These are phyloP conservation scores for Meriones unguiculatus DNA, from an alignment of 2,113 vertebrate species.

Conservation along the genomic window DNA sequence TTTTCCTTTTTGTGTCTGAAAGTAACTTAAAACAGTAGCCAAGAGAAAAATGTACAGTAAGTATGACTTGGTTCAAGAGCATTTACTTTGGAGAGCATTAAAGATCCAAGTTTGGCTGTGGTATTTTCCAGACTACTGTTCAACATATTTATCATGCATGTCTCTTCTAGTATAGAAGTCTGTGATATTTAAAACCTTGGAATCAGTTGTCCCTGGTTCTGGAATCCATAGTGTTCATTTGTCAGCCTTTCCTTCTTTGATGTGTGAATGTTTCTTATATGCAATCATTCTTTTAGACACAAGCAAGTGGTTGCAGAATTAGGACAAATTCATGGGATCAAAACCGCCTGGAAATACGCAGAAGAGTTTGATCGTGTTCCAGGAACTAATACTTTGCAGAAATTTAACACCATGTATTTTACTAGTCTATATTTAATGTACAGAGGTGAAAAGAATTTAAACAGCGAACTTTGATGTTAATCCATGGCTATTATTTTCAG, in stretches of 20 bases:
- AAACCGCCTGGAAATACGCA: slow-evolving; percentile 57
- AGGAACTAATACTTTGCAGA: slow-evolving; percentile 58
- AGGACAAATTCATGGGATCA: slow-evolving; percentile 55
- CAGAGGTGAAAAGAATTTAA: slow-evolving; percentile 26
- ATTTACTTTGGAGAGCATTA: slow-evolving; percentile 56
- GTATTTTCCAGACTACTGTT: slow-evolving; percentile 49
- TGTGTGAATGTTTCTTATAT: slow-evolving; percentile 26
- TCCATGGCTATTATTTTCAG: slow-evolving; percentile 56
- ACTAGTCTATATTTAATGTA: slow-evolving; percentile 51
- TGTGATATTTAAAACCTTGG: slow-evolving; percentile 69
- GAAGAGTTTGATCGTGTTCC: slow-evolving; percentile 57
- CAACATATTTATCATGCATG: background rate
- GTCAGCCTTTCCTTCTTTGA: slow-evolving; percentile 55
- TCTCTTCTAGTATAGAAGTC: background rate
- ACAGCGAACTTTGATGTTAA: slow-evolving; percentile 52
- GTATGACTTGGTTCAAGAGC: slow-evolving; percentile 13
- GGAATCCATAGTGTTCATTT: slow-evolving; percentile 58
- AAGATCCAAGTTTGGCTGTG: slow-evolving; percentile 48
- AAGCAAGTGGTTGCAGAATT: slow-evolving; percentile 50
- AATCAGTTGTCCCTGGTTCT: slow-evolving; percentile 58
- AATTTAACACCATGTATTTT: slow-evolving; percentile 45
- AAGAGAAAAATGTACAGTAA: slow-evolving; percentile 24
- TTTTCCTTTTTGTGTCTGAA: slow-evolving; percentile 21
- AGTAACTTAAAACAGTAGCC: slow-evolving; percentile 57
- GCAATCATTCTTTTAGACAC: slow-evolving; percentile 55